Conservation (phyloP, 2,113 vertebrate genomes). For the Python bivittatus region DNA sequence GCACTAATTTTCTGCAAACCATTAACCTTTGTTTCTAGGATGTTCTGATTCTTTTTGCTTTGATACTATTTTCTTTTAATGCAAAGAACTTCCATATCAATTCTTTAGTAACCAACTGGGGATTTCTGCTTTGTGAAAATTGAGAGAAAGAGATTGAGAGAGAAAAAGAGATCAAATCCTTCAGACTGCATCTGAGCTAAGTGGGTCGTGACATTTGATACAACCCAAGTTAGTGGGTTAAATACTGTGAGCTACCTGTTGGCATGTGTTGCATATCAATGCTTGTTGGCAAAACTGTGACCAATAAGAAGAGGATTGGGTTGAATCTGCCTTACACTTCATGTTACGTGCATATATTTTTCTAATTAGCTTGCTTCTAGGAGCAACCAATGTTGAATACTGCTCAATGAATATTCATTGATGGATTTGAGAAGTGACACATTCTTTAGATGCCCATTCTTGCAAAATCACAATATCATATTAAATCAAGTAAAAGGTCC, state of each 20-base stretch:
- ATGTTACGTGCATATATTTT: background rate
- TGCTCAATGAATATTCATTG: background rate
- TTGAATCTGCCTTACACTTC: background rate
- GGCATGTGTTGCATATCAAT: conserved; percentile 17
- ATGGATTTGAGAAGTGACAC: background rate
- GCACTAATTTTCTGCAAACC: conserved; percentile 4
- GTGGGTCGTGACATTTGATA: conserved; percentile 3
- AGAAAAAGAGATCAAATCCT: background rate
- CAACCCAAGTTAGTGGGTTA: conserved; percentile 12
- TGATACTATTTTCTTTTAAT: conserved; percentile 7
- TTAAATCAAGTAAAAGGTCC: background rate
- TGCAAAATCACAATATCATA: background rate
- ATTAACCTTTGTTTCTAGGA: conserved; percentile 21
- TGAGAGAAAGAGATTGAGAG: background rate
- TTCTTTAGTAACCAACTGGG: background rate
- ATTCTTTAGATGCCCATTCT: background rate
- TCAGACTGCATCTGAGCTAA: background rate
- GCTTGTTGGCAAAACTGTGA: background rate
- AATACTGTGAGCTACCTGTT: conserved; percentile 25
- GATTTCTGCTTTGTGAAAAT: background rate
- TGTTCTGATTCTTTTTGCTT: conserved; percentile 7
- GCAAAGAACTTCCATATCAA: background rate
- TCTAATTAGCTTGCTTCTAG: background rate
- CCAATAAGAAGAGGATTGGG: background rate
- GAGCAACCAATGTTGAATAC: background rate